A percentile compares a stretch with the other conserved stretches of the same genome.
phyloP scores from a whole-genome alignment of 2,888 invertebrate species.

The Diaprepes abbreviatus region DNA sequence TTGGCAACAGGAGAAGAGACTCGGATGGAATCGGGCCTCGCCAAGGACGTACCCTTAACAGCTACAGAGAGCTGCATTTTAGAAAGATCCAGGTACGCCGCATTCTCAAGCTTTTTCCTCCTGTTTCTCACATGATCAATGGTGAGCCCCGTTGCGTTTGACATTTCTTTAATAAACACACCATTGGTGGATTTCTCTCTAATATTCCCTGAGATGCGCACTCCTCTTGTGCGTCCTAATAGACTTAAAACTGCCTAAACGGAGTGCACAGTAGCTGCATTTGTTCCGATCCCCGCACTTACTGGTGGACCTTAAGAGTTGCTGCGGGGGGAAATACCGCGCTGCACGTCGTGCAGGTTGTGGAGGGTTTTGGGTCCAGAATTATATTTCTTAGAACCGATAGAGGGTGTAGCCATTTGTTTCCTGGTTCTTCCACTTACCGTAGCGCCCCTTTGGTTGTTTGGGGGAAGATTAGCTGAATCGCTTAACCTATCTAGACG shows the following conservation, averaged over 20 bases:
- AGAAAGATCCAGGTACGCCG: conserved; percentile 13
- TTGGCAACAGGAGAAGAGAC: too few relatives aligned
- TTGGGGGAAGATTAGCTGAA: not conserved
- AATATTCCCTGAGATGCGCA: conserved; percentile 12
- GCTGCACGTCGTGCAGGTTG: not conserved
- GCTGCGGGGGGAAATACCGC: not conserved
- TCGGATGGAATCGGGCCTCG: too few relatives aligned
- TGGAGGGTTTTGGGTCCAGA: not conserved
- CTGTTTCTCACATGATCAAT: conserved; percentile 28
- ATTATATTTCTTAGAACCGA: not conserved
- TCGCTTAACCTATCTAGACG: not conserved
- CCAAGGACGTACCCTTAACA: too few relatives aligned
- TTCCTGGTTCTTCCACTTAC: not conserved
- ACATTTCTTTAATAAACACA: conserved; percentile 22
- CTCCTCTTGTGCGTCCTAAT: conserved; percentile 22
- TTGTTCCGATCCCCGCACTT: not conserved
- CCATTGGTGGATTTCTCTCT: not conserved
- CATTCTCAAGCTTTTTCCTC: conserved; percentile 26
- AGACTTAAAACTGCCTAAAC: conserved; percentile 9
- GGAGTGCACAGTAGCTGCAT: conserved; percentile 19
- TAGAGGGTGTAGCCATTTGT: not conserved
- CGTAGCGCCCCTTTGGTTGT: not conserved
- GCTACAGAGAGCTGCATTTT: not conserved
- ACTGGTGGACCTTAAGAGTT: not conserved
- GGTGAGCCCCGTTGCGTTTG: conserved; percentile 32